A percentile compares a stretch with the other conserved stretches of the same genome.
Conservation (phyloP, 2,113 vertebrate genomes). For the Amazona guildingii region DNA sequence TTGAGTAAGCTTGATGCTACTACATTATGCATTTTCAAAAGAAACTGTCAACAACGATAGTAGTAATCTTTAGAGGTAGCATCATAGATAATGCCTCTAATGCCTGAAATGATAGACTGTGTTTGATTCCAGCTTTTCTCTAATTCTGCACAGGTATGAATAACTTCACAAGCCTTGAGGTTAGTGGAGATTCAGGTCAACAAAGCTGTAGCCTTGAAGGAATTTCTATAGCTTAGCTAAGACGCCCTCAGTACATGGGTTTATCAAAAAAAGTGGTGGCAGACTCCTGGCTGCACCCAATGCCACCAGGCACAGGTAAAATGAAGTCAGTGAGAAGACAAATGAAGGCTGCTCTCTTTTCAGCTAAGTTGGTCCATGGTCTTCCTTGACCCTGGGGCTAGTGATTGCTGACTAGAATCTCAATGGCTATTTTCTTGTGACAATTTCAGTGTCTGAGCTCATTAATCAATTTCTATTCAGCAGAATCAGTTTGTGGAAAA, state of each 20-base stretch:
- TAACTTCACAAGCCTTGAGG: neutral
- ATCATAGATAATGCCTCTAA: neutral
- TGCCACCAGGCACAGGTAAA: neutral
- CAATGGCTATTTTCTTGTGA: constrained; percentile 60
- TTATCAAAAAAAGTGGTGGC: constrained; percentile 23
- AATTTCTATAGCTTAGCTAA: neutral
- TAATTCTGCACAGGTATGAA: neutral
- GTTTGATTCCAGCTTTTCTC: neutral
- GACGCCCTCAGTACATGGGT: neutral
- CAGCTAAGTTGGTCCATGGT: neutral
- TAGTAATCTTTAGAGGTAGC: neutral
- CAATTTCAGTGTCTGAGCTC: constrained; percentile 61
- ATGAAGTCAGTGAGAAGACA: constrained; percentile 47
- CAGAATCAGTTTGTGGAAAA: constrained; percentile 67
- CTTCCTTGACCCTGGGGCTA: constrained; percentile 52
- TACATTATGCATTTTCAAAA: neutral
- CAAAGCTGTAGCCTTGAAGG: neutral
- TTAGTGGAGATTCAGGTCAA: neutral
- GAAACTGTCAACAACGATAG: neutral
- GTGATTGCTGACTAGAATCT: constrained; percentile 42
- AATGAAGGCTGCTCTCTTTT: constrained; percentile 11
- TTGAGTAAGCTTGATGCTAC: neutral
- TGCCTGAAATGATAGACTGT: neutral
- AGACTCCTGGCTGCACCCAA: neutral
- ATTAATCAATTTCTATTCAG: constrained; percentile 65